These are phyloP conservation scores for Branchinecta lindahli DNA, from an alignment of 1,140 invertebrate genomes.

Conservation along the genomic window DNA sequence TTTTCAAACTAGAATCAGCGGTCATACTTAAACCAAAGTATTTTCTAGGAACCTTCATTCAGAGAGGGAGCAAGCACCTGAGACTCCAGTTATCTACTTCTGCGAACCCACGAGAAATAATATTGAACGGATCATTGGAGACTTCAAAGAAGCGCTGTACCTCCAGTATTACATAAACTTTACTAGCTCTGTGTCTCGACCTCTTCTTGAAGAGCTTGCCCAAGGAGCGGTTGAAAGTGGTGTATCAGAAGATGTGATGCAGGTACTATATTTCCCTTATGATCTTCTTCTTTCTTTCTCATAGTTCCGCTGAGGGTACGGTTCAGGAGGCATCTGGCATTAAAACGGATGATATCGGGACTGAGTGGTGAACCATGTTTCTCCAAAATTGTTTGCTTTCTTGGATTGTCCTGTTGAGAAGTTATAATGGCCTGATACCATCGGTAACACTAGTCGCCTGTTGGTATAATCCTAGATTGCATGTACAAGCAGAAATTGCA, in stretches of 20 bases:
- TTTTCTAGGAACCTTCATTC: constrained; percentile 64
- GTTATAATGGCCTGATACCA: no score
- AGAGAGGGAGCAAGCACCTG: constrained; percentile 86
- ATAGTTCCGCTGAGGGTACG: no score
- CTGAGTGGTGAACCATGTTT: no score
- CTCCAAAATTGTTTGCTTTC: no score
- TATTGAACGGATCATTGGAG: constrained; percentile 79
- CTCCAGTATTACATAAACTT: constrained; percentile 96
- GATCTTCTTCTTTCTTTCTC: not conserved
- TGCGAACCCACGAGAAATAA: constrained; percentile 96
- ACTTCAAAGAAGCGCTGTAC: constrained; percentile 68
- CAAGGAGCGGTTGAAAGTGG: constrained; percentile 45
- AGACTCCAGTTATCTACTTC: constrained; percentile 97
- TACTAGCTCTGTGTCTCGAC: constrained; percentile 83
- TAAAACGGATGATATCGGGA: no score
- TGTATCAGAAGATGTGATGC: not conserved
- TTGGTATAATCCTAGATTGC: no score
- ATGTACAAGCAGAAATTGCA: no score
- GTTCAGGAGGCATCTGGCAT: no score
- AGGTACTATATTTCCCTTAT: not conserved
- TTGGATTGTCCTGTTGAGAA: no score
- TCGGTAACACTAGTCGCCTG: no score
- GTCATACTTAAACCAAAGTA: not conserved
- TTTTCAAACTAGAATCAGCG: no score
- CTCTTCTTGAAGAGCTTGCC: constrained; percentile 90